Base-by-base conservation (phyloP, 2,888 invertebrate genomes). In the Epinotia brunnichana region DNA sequence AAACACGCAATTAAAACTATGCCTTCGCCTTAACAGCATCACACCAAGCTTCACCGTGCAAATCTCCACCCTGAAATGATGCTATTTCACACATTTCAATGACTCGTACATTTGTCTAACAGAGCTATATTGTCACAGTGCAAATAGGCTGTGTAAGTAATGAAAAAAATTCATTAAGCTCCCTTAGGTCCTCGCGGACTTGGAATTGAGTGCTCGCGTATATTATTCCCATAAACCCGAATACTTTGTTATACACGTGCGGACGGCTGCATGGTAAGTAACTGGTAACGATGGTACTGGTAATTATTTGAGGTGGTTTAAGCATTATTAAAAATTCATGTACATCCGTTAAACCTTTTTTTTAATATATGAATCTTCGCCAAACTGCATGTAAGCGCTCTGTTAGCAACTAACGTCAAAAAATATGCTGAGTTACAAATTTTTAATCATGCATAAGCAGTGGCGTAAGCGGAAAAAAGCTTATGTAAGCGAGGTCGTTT, bases 181-280 rank as follows among this genome's bases (percentile, higher is more conserved):
- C 77, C 75, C 77, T 76, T 64, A 73, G 78, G 70, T 73, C 63
- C 75, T 74, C 74, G 60, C 74, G 78, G 77, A 74, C 75, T 77
- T 74, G 51, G 77, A 79, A 83, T 83, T 82, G 81, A 84, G 82
- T 81, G 79, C 79, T 80, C 76, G 78, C 79, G 79, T 72, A 72
- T 84, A 82, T 83, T 82, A 82, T 81, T 78, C 81, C 81, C 83
- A 84, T 86, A 85, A 84, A 86, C 83, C 79, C 77, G 76, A 80
- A 85, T 82, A 83, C 81, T 84, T 83, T 82, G 82, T 83, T 85
- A 83, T 81, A 80, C 81, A 83, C 82, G 82, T 81, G 80, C 74
- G 78, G 74, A 76, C 17, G 17, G 77, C 77, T 57, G 56, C 72
- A 71, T 61, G 73, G 81, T 82, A 80, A 74, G 79, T 78, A 75